Base-by-base conservation (phyloP, 2,797 vertebrate species). In the Graptemys geographica region DNA sequence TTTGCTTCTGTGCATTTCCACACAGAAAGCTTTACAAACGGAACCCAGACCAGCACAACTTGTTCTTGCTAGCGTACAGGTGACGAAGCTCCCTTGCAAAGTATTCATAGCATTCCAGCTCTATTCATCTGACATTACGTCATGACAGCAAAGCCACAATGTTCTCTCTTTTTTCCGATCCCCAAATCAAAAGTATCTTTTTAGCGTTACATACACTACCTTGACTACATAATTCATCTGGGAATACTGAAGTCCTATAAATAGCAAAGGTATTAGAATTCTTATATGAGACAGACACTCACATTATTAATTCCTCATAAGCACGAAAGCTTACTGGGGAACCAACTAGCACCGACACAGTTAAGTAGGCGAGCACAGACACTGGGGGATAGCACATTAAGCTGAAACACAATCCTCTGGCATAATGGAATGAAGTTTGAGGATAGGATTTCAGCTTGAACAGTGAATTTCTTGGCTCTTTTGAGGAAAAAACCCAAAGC, bases 301-400 rank as follows among this genome's bases (percentile, higher is more conserved):
- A 7, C 41, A 84, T 55, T 19, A 31, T 47, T 8, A 41, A 90
- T 44, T 16, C 44, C 83, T 16, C 0, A 0, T 11, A 53, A 79
- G 52, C 41, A 51, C 9, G 27, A 18, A 72, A 16, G 37, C 6
- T 76, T 3, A 1, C 47, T 10, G 28, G 41, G 81, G 88, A 4
- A 78, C 10, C 55, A 37, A 5, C 4, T 4, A 8, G 53, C 49
- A 84, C 21, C 0, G 0, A 23, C 0, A 0, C 79, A 37, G 56
- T 7, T 76, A 27, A 78, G 81, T 47, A 1, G 19, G 76, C 81
- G 7, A 76, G n/a, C 31, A 10, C 18, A 18, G 69, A 51, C n/a
- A 19, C 23, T 0, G 0, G 41, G 5, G 0, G 65, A 21, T 5
- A 1, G 0, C 0, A 41, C 11, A 0, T 0, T 72, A 41, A 0